Conservation (phyloP, 2,888 invertebrate genomes). For the Trichogramma dendrolimi region DNA sequence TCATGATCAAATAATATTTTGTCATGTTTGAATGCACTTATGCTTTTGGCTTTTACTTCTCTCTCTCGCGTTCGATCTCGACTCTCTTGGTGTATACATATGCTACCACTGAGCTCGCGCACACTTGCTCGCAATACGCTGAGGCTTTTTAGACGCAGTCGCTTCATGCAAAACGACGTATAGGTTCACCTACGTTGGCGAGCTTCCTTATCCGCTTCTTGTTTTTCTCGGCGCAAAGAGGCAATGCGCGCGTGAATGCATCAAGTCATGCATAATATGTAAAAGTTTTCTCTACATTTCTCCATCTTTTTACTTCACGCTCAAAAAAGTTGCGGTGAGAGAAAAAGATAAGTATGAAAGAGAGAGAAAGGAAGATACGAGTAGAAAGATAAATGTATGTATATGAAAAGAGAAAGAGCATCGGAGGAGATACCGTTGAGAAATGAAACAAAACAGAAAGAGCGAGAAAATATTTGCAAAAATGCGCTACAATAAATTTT, state of each 20-base stretch:
- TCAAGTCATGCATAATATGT: conserved; percentile 13
- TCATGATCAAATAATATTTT: too few species aligned
- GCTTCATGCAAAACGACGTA: conserved; percentile 3
- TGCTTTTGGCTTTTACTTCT: too few species aligned
- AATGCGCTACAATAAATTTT: neutral
- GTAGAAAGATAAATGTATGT: neutral
- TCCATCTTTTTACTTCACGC: neutral
- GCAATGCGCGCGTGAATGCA: neutral
- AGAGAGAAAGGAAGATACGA: neutral
- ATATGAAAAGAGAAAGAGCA: neutral
- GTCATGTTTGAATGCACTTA: too few species aligned
- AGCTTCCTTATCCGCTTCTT: neutral
- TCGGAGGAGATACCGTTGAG: neutral
- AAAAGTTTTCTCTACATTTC: neutral
- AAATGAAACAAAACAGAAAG: too few species aligned
- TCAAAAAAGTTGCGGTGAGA: neutral
- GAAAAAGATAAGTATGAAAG: conserved; percentile 3
- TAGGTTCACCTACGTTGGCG: neutral
- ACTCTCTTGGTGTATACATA: too few species aligned
- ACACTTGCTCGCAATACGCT: neutral
- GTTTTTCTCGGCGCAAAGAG: neutral
- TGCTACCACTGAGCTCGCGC: neutral
- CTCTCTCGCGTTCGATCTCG: too few species aligned
- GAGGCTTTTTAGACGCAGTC: neutral
- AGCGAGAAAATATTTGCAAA: neutral